Percentiles rank a stretch among this genome's conserved stretches.
phyloP scores from a whole-genome alignment of 2,113 vertebrate genomes.

The Scomber scombrus region DNA sequence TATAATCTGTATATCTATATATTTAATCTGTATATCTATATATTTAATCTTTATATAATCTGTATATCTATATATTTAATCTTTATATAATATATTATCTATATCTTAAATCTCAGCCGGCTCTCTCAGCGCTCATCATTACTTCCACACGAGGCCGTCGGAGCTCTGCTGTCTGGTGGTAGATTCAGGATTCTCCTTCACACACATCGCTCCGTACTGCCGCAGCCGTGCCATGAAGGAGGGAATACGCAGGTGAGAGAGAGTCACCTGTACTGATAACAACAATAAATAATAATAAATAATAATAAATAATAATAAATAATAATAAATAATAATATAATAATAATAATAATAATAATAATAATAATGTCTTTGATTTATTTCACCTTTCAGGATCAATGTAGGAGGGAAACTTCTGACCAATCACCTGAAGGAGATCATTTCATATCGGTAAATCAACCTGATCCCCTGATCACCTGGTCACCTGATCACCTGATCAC shows the following conservation, averaged over 20 bases:
- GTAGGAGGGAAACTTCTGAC: constrained; percentile 98
- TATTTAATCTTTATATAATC: no score
- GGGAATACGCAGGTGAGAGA: constrained; percentile 92
- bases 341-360: rapidly evolving
- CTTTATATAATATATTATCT: no score
- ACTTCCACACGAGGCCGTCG: constrained; percentile 91
- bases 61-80: no score
- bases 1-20: no score
- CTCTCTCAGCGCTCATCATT: constrained; percentile 92
- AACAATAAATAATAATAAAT: no score
- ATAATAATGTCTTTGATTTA: background rate
- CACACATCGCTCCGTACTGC: constrained; percentile 95
- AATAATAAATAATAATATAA: no score
- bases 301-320: no score
- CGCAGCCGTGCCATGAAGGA: constrained; percentile 97
- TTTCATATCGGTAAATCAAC: constrained; percentile 92
- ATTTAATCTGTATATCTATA: no score
- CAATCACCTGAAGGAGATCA: constrained; percentile 98
- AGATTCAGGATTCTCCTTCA: constrained; percentile 97
- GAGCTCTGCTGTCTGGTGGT: constrained; percentile 96
- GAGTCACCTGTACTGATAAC: rapidly evolving
- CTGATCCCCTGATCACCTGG: no score
- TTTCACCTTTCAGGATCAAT: constrained; percentile 88
- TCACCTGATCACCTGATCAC: no score
- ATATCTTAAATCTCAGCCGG: constrained; percentile 87